Evolutionary conservation across 1,140 invertebrate genomes (phyloP).

Genomic region (Drosophila parabipectinata): DNA sequence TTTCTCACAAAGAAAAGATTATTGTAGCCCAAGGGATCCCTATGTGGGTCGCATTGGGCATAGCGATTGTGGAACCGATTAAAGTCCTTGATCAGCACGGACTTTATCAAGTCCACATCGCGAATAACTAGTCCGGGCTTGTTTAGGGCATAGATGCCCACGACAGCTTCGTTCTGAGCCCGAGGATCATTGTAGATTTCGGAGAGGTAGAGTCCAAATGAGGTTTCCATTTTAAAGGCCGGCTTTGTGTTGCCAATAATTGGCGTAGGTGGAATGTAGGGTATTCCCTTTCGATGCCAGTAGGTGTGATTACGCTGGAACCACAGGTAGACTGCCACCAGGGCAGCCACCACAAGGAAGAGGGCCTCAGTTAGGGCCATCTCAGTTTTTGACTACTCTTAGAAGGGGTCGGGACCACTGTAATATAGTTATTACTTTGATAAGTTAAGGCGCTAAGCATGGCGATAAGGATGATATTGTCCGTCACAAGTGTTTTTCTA

Average conservation of each 20-base stretch:
- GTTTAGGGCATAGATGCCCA: slow-evolving; percentile 84
- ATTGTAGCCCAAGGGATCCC: slow-evolving; percentile 65
- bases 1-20: slow-evolving; percentile 77
- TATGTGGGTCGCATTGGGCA: slow-evolving; percentile 57
- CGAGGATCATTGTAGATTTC: slow-evolving; percentile 63
- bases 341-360: slow-evolving; percentile 42
- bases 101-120: slow-evolving; percentile 85
- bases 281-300: slow-evolving; percentile 76
- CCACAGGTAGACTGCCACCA: slow-evolving; percentile 60
- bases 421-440: too few species aligned
- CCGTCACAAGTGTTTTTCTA: too few species aligned
- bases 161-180: slow-evolving; percentile 66
- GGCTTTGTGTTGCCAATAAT: slow-evolving; percentile 70
- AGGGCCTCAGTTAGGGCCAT: slow-evolving; percentile 64
- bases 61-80: slow-evolving; percentile 71
- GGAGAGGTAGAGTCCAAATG: slow-evolving; percentile 61
- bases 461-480: too few species aligned
- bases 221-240: slow-evolving; percentile 50
- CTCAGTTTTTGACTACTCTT: not conserved
- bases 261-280: slow-evolving; percentile 57
- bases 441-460: too few species aligned
- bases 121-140: slow-evolving; percentile 84
- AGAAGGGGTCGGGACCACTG: too few species aligned
- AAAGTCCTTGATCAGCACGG: slow-evolving; percentile 85
- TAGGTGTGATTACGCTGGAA: slow-evolving; percentile 68